phyloP scores from a whole-genome alignment of 2,797 vertebrate genomes.

The Falco peregrinus region DNA sequence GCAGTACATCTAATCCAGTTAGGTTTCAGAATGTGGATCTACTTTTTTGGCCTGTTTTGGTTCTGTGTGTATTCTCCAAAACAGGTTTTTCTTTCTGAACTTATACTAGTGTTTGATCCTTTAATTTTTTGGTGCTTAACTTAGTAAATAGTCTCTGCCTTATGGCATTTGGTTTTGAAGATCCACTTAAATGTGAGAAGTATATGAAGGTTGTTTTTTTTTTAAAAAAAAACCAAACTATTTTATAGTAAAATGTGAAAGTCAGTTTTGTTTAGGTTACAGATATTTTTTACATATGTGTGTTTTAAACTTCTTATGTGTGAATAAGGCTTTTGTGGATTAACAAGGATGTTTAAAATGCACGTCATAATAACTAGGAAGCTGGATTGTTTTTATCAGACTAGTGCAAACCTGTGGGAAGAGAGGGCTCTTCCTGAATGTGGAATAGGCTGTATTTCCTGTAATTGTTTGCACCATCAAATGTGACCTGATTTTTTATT shows the following conservation, averaged over 20 bases:
- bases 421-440: slow-evolving; percentile 62
- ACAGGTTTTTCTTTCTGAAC: background rate
- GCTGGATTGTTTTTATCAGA: slow-evolving; percentile 72
- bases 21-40: background rate
- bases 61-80: background rate
- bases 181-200: background rate
- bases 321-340: slow-evolving; percentile 54
- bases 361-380: slow-evolving; percentile 70
- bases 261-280: slow-evolving; percentile 6
- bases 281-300: background rate
- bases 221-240: background rate
- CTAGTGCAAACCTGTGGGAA: slow-evolving; percentile 73
- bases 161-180: background rate
- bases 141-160: background rate
- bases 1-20: background rate
- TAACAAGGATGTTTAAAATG: slow-evolving; percentile 66
- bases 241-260: background rate
- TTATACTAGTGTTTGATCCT: background rate
- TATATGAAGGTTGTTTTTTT: background rate
- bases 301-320: slow-evolving; percentile 3
- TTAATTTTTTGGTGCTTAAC: background rate
- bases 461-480: slow-evolving; percentile 71
- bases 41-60: background rate
- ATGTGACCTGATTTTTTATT: slow-evolving; percentile 51
- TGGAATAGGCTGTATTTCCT: slow-evolving; percentile 73